Conservation (phyloP, 1,140 invertebrate genomes). For the Oscheius sp. region DNA sequence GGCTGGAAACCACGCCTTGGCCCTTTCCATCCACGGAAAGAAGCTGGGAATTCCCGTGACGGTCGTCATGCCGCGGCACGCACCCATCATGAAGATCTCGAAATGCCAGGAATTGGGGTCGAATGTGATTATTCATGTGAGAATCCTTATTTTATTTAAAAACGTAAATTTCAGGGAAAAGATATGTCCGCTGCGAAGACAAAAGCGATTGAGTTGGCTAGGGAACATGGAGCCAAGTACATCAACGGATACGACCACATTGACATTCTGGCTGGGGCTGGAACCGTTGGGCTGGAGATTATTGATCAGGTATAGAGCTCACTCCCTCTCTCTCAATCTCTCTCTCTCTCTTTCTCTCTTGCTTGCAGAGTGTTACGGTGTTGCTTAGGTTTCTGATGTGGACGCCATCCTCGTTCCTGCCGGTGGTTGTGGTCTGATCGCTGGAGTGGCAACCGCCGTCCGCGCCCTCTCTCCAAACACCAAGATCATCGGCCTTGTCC, state of each 20-base stretch:
- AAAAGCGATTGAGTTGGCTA: slow-evolving; percentile 27
- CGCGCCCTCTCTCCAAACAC: slow-evolving; percentile 78
- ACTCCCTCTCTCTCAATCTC: too few species aligned
- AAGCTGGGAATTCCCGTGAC: slow-evolving; percentile 77
- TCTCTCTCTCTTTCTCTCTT: too few species aligned
- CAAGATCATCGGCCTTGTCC: slow-evolving; percentile 73
- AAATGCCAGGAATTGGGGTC: slow-evolving; percentile 79
- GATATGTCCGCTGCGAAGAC: slow-evolving; percentile 15
- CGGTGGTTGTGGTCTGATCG: slow-evolving; percentile 81
- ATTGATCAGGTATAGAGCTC: slow-evolving; percentile 66
- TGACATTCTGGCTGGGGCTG: slow-evolving; percentile 84
- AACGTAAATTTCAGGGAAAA: slow-evolving; percentile 25
- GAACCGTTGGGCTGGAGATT: slow-evolving; percentile 84
- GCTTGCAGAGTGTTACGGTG: neutral
- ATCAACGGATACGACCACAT: slow-evolving; percentile 72
- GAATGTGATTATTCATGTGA: slow-evolving; percentile 75
- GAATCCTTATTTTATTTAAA: slow-evolving; percentile 70
- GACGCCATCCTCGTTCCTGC: slow-evolving; percentile 72
- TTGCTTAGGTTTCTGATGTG: slow-evolving; percentile 36
- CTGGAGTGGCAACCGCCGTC: slow-evolving; percentile 73
- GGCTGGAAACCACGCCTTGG: slow-evolving; percentile 84
- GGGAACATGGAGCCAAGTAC: slow-evolving; percentile 31
- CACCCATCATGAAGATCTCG: slow-evolving; percentile 86
- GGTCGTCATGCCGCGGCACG: slow-evolving; percentile 84
- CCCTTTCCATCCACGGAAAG: slow-evolving; percentile 79